Base-by-base conservation (phyloP, 2,888 invertebrate species). In the Platycheirus albimanus region DNA sequence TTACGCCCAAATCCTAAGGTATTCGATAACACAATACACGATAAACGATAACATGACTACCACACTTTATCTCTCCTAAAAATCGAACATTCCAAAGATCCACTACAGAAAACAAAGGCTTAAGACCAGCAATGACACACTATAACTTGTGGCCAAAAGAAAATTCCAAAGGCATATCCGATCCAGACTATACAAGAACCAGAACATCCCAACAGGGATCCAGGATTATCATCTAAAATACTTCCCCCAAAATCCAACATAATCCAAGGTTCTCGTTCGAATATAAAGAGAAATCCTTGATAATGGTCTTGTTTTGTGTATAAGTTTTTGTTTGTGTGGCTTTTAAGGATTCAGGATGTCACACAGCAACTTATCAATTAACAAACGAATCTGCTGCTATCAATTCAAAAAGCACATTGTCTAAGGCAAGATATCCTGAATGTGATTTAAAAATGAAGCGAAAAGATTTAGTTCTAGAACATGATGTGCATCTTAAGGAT, bases 391-490 rank as follows among this genome's bases (percentile, higher is more conserved):
- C 17, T 28, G 2, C 30, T 33, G 1, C 8, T 7, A 11, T 10
- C 17, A 3, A 3, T n/a, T 30, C 11, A 28, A 47, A 13, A 4
- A 72, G 77, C 77, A 78, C 72, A 83, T 83, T 64, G 56, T 30
- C 19, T 20, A 0, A 10, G n/a, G 17, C 11, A 17, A 17, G 5
- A 11, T 24, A 38, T 69, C 36, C 6, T n/a, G 19, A 20, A 83
- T 83, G 83, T 72, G 83, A 77, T 72, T 47, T 20, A 24, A 61
- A 36, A 72, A 56, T 38, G 63, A 78, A 78, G 67, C 52, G 61
- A 83, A 64, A 64, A 78, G 72, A 78, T 83, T 83, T 83, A 77
- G 72, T 78, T 74, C 72, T 51, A 64, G 69, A 69, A 74, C 78
- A 83, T 78, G 81, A 43, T 67, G 67, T 72, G 71, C 72, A 72